A percentile compares a stretch with the other conserved stretches of the same genome.
Evolutionary conservation across 2,888 invertebrate species (phyloP).

Genomic region (Orthonevra nobilis): DNA sequence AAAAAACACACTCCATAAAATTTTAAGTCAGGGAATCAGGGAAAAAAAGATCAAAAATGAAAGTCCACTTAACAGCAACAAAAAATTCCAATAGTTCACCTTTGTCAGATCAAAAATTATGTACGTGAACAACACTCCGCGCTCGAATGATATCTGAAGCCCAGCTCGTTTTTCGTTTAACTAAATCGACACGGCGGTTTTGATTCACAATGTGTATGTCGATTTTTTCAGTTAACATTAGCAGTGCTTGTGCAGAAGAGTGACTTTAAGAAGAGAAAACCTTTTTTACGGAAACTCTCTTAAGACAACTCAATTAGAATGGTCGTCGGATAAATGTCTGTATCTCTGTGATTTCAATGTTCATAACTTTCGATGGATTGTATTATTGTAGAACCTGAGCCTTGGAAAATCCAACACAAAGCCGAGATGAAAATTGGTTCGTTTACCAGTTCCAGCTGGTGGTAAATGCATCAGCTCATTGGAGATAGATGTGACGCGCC

Average conservation of each 20-base stretch:
- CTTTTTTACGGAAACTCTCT: slow-evolving; percentile 27
- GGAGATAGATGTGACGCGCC: slow-evolving; percentile 37
- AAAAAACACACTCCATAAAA: too few species aligned
- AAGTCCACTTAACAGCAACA: neutral
- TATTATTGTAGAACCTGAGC: too few species aligned
- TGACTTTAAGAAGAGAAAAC: slow-evolving; percentile 1
- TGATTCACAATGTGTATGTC: slow-evolving; percentile 61
- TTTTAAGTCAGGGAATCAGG: too few species aligned
- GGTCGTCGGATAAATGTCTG: slow-evolving; percentile 50
- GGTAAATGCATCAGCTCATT: slow-evolving; percentile 7
- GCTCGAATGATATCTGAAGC: slow-evolving; percentile 36
- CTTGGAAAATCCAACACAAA: too few species aligned
- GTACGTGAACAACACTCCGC: neutral
- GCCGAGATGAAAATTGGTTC: neutral
- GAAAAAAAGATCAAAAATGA: neutral
- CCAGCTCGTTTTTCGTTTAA: slow-evolving; percentile 50
- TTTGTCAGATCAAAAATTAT: slow-evolving; percentile 23
- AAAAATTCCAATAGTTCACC: slow-evolving; percentile 35
- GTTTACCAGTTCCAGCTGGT: slow-evolving; percentile 9
- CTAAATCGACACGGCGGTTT: slow-evolving; percentile 35
- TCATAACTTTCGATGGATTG: too few species aligned
- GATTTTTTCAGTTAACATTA: too few species aligned
- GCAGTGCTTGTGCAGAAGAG: too few species aligned
- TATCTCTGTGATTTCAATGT: too few species aligned
- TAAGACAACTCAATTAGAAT: slow-evolving; percentile 62